These are phyloP conservation scores for Drosophila guanche DNA, from an alignment of 1,140 invertebrate genomes.

Conservation along the genomic window DNA sequence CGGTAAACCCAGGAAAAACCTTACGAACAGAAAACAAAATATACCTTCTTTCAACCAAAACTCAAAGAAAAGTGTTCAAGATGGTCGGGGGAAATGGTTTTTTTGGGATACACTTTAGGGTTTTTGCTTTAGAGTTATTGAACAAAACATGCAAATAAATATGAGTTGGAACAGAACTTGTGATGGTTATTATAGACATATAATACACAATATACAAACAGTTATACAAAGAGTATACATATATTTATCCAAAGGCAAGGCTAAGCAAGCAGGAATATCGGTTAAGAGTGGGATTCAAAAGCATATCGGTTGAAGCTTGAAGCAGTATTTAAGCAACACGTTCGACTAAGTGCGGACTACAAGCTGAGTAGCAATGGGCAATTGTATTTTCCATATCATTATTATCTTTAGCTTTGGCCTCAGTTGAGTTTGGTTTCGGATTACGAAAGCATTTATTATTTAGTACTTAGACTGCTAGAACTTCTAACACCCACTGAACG, in stretches of 20 bases:
- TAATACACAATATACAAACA: conserved; percentile 37
- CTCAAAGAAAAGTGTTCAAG: conserved; percentile 49
- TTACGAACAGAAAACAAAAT: conserved; percentile 25
- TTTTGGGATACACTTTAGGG: conserved; percentile 35
- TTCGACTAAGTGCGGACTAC: conserved; percentile 46
- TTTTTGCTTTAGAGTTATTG: conserved; percentile 36
- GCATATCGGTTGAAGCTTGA: conserved; percentile 51
- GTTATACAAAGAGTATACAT: conserved; percentile 13
- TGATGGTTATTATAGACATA: conserved; percentile 37
- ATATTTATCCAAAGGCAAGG: conserved; percentile 23
- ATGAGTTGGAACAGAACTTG: conserved; percentile 55
- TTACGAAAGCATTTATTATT: conserved; percentile 43
- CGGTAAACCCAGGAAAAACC: conserved; percentile 44
- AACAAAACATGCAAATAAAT: conserved; percentile 62
- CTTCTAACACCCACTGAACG: conserved; percentile 52
- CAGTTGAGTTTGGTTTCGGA: conserved; percentile 37
- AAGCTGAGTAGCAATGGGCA: conserved; percentile 43
- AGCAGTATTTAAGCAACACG: conserved; percentile 50
- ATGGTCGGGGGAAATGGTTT: conserved; percentile 54
- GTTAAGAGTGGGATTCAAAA: conserved; percentile 33
- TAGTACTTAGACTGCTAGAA: conserved; percentile 44
- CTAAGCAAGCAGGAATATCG: conserved; percentile 49
- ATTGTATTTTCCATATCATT: conserved; percentile 17
- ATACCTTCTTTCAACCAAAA: conserved; percentile 37
- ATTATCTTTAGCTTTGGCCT: conserved; percentile 30